These are phyloP conservation scores for Malaclemys terrapin DNA, from an alignment of 2,113 vertebrate genomes.

Conservation along the genomic window DNA sequence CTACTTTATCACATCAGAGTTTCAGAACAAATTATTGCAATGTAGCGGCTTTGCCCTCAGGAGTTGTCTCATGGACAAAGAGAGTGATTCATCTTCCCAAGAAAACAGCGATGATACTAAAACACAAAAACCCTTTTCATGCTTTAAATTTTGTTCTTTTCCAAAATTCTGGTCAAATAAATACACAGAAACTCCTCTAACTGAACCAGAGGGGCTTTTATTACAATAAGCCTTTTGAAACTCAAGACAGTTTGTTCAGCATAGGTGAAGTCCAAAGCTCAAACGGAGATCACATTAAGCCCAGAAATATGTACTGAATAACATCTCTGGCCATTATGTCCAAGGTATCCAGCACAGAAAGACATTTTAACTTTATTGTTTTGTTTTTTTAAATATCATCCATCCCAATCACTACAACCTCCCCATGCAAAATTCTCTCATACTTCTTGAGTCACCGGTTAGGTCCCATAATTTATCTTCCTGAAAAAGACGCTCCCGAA, in stretches of 20 bases:
- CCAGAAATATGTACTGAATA: not conserved
- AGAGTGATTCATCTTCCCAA: conserved; percentile 51
- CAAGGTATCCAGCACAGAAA: not conserved
- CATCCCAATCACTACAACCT: not conserved
- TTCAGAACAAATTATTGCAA: conserved; percentile 81
- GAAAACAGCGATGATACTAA: not conserved
- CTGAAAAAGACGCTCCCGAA: not conserved
- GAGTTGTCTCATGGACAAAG: conserved; percentile 63
- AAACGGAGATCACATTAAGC: rapidly evolving
- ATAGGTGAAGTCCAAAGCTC: not conserved
- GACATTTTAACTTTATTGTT: not conserved
- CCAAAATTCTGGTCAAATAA: conserved; percentile 26
- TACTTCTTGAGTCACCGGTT: not conserved
- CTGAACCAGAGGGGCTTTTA: conserved; percentile 10
- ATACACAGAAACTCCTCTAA: conserved; percentile 23
- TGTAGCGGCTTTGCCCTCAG: conserved; percentile 47
- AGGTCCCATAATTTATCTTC: not conserved
- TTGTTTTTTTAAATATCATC: not conserved
- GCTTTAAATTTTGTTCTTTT: conserved; percentile 41
- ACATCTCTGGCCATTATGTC: not conserved
- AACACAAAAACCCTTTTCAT: not conserved
- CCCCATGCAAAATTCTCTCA: not conserved
- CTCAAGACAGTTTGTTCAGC: rapidly evolving
- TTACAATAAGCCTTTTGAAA: conserved; percentile 68
- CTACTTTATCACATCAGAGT: conserved; percentile 93